Evolutionary conservation across 2,888 invertebrate species (phyloP).

Genomic region (Synanthedon myopaeformis): DNA sequence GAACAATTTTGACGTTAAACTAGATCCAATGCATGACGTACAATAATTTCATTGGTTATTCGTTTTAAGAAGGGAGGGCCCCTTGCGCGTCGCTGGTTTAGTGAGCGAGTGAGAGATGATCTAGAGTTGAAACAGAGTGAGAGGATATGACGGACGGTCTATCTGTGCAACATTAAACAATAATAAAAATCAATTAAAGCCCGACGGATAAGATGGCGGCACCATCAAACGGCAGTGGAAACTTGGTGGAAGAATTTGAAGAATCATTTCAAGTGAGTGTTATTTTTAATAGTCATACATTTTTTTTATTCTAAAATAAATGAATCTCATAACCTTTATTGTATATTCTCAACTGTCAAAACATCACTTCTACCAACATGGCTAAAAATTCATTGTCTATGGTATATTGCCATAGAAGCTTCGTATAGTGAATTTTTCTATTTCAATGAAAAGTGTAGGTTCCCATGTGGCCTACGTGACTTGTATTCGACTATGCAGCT

Average conservation of each 20-base stretch:
- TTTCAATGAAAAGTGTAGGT: constrained; percentile 17
- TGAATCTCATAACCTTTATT: constrained; percentile 30
- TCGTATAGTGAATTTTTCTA: constrained; percentile 36
- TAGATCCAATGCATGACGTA: too few relatives aligned
- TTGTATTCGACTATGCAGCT: constrained; percentile 48
- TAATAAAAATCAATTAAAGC: background rate
- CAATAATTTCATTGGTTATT: too few relatives aligned
- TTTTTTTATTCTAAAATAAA: background rate
- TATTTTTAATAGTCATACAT: background rate
- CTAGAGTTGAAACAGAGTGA: too few relatives aligned
- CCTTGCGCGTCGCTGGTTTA: too few relatives aligned
- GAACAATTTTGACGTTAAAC: too few relatives aligned
- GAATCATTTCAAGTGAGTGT: constrained; percentile 85
- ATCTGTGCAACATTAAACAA: background rate
- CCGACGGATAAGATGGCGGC: constrained; percentile 71
- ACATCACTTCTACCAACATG: constrained; percentile 41
- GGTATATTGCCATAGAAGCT: constrained; percentile 49
- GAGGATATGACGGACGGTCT: too few relatives aligned
- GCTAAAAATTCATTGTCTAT: constrained; percentile 28
- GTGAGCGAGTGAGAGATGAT: too few relatives aligned
- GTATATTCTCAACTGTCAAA: constrained; percentile 41
- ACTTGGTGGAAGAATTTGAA: constrained; percentile 90
- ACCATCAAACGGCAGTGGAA: constrained; percentile 85
- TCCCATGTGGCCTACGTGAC: constrained; percentile 59
- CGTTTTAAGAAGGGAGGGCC: too few relatives aligned